Evolutionary conservation across 1,140 invertebrate species (phyloP).

Genomic region (Hylyphantes graminicola): DNA sequence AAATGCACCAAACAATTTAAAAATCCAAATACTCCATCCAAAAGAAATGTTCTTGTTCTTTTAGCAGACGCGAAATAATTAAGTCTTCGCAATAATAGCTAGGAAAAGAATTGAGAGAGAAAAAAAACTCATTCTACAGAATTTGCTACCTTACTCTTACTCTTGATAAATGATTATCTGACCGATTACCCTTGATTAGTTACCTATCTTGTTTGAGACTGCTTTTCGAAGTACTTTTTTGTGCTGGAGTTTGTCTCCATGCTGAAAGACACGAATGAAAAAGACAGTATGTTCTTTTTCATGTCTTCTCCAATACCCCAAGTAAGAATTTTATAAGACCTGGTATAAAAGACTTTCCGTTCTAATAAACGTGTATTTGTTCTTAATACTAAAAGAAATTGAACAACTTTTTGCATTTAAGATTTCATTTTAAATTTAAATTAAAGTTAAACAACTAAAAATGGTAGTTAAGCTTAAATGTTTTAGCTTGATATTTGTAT

Average conservation of each 20-base stretch:
- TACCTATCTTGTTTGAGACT: constrained; percentile 50
- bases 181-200: constrained; percentile 58
- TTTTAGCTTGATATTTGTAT: too few species aligned
- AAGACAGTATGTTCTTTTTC: background rate
- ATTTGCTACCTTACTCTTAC: constrained; percentile 47
- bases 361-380: too few species aligned
- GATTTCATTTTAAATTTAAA: too few species aligned
- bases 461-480: too few species aligned
- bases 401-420: too few species aligned
- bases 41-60: constrained; percentile 20
- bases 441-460: too few species aligned
- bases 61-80: constrained; percentile 41
- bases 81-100: constrained; percentile 34
- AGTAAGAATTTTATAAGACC: too few species aligned
- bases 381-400: too few species aligned
- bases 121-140: background rate
- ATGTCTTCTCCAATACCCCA: background rate
- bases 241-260: background rate
- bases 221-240: constrained; percentile 37
- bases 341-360: too few species aligned
- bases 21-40: background rate
- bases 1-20: constrained; percentile 14
- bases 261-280: too few species aligned
- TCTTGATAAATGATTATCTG: constrained; percentile 57
- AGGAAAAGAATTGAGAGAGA: background rate